phyloP scores from a whole-genome alignment of 2,797 vertebrate species.

The Enteromius treurensis region DNA sequence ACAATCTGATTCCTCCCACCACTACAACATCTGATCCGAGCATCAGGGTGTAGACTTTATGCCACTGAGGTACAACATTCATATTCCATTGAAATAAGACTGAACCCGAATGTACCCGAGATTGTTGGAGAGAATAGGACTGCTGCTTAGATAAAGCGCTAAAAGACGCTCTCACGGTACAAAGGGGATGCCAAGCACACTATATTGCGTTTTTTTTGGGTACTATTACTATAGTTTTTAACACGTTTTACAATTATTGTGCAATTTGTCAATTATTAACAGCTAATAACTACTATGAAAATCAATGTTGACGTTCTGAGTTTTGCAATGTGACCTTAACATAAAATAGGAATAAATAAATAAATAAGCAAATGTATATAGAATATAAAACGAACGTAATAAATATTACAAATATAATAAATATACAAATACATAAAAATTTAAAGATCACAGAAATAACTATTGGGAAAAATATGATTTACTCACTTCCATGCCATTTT shows the following conservation, averaged over 20 bases:
- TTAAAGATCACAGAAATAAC: too few species aligned
- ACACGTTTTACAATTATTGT: too few species aligned
- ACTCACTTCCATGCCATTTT: neutral
- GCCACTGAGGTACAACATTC: constrained; percentile 26
- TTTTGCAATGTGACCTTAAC: neutral
- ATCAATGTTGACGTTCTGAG: neutral
- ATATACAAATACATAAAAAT: too few species aligned
- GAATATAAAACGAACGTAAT: neutral
- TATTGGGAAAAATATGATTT: neutral
- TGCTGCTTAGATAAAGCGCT: constrained; percentile 36
- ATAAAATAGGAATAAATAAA: neutral
- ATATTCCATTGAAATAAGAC: constrained; percentile 40
- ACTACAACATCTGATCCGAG: too few species aligned
- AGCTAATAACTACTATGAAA: neutral
- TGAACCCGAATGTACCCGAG: constrained; percentile 27
- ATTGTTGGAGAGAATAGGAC: constrained; percentile 40
- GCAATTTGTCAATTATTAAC: neutral
- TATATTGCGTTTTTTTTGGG: constrained; percentile 29
- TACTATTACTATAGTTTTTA: too few species aligned
- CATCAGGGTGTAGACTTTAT: too few species aligned
- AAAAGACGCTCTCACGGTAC: constrained; percentile 34
- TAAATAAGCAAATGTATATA: neutral
- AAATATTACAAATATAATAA: too few species aligned
- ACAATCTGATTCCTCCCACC: too few species aligned
- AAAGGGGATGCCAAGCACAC: constrained; percentile 52